Evolutionary conservation across 2,113 vertebrate genomes (phyloP).

Genomic region (Neodontobutis hainanensis): DNA sequence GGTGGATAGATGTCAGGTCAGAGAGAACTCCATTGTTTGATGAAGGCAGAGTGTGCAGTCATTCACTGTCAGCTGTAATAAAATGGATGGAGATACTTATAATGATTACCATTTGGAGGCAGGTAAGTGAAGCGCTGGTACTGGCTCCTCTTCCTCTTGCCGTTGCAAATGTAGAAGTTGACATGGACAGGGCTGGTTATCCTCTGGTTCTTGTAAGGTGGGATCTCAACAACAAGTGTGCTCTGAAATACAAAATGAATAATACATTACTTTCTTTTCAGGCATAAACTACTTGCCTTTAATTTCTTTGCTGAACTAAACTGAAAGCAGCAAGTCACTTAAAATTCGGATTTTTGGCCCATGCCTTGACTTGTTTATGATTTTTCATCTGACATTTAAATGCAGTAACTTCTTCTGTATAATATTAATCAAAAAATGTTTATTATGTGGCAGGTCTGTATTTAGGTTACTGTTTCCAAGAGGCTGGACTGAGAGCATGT

Average conservation of each 20-base stretch:
- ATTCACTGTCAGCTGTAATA: conserved; percentile 20
- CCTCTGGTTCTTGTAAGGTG: conserved; percentile 94
- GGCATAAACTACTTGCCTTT: too few relatives aligned
- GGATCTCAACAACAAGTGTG: conserved; percentile 89
- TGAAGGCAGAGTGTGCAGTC: conserved; percentile 8
- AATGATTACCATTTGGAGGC: conserved; percentile 88
- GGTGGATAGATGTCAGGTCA: conserved; percentile 21
- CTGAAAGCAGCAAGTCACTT: neutral
- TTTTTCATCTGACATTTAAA: conserved; percentile 15
- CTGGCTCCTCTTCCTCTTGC: conserved; percentile 98
- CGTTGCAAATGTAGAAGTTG: conserved; percentile 98
- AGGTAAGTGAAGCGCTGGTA: conserved; percentile 96
- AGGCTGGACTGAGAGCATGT: conserved; percentile 33
- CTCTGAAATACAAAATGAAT: conserved; percentile 75
- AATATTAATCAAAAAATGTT: conserved; percentile 51
- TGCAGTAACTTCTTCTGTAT: conserved; percentile 1
- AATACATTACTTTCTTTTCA: neutral
- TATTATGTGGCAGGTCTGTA: conserved; percentile 47
- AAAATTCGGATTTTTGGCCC: conserved; percentile 2
- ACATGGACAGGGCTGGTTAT: conserved; percentile 92
- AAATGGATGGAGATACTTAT: conserved; percentile 4
- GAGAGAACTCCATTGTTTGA: conserved; percentile 28
- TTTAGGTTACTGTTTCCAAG: conserved; percentile 44
- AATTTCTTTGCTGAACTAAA: too few relatives aligned
- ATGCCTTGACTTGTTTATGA: neutral